These are phyloP conservation scores for Rattus rattus DNA, from an alignment of 2,113 vertebrate genomes.

Conservation along the genomic window DNA sequence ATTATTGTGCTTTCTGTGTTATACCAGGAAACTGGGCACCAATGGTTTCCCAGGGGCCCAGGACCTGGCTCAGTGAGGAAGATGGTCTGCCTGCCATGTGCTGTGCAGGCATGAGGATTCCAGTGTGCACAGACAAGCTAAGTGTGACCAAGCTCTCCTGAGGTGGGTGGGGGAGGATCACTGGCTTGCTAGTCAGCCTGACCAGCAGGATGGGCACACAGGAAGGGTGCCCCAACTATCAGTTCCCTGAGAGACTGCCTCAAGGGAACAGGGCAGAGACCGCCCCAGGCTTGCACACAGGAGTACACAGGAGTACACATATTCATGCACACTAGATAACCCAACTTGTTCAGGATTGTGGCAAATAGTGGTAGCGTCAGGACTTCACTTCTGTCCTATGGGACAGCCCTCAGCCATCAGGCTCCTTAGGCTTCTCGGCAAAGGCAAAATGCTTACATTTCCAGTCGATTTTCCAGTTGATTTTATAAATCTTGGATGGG, in stretches of 20 bases:
- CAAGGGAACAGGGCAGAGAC: not conserved
- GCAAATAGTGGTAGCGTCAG: not conserved
- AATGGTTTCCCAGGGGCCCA: not conserved
- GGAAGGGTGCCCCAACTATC: not conserved
- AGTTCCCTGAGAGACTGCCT: not conserved
- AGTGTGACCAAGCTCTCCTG: not conserved
- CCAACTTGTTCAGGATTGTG: not conserved
- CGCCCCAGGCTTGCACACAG: not conserved
- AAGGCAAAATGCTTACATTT: constrained; percentile 4
- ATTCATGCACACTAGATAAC: not conserved
- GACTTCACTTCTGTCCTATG: not conserved
- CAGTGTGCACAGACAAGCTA: not conserved
- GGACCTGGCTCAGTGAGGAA: not conserved
- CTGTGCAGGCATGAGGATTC: not conserved
- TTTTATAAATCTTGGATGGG: not conserved
- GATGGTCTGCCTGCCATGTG: not conserved
- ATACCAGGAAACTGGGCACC: constrained; percentile 14
- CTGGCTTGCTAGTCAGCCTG: not conserved
- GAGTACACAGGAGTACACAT: not conserved
- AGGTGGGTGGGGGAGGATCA: not conserved
- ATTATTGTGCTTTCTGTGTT: not conserved
- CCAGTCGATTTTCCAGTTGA: not conserved
- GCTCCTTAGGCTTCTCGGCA: not conserved
- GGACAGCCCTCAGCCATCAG: not conserved
- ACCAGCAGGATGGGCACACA: too few species aligned